Base-by-base conservation (phyloP, 2,113 vertebrate genomes). In the Rutilus rutilus region DNA sequence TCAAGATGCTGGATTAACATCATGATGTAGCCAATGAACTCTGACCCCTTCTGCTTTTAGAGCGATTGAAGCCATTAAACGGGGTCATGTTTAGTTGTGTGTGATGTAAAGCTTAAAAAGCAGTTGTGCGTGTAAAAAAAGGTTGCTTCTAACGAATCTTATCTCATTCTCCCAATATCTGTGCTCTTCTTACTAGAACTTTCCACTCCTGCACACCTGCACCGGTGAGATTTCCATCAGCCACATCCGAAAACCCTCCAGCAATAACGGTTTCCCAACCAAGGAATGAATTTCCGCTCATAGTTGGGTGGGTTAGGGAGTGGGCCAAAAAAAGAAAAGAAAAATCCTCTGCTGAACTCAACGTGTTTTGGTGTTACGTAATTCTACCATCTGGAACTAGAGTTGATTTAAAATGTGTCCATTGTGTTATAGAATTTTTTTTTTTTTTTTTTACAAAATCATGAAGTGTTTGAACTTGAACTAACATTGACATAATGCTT, bases 361-460 rank as follows among this genome's bases (percentile, higher is more conserved):
- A 82, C 85, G 86, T 88, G 88, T 94, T 93, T 93, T 77, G 89
- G 84, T 86, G 88, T 94, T 94, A 93, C 45, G 86, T 93, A 94
- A 94, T 87, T 36, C 71, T 33, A 71, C 93, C 93, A 93, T 94
- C 92, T 94, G 92, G 89, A 89, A 89, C 81, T 86, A 86, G 76
- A 86, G 85, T 89, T 84, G 87, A 57, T 54, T 54, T 54, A 54
- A 52, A 52, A 54, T 57, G 54, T 57, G 19, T 23, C 4, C 21
- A 89, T 91, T 91, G 57, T 76, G 45, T 30, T 76, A 76, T 76
- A 15, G 19, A 69, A 23, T 71, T 71, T 9, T 36, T 23, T 36
- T 9, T 57, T 9, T 3, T 33, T 33, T 33, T 33, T 5, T n/a
- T 5, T 11, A 30, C 25, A 45, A 64, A 47, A 33, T 47, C 7